Percentiles rank a stretch among this genome's conserved stretches.
phyloP scores from a whole-genome alignment of 23 tunicate species.

The Phallusia fumigata region DNA sequence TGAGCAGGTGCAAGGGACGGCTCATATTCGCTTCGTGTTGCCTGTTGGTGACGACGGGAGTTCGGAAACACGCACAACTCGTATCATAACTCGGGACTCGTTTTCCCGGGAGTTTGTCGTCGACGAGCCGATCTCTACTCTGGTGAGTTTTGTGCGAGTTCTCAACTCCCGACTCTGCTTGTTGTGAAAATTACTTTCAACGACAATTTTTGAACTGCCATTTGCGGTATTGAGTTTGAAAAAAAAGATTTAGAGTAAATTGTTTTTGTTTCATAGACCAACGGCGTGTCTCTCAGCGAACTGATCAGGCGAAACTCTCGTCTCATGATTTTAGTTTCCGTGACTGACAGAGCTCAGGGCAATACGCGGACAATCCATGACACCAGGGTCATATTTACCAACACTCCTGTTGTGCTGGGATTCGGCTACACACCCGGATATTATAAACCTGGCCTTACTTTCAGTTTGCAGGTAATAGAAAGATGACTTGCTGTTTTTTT shows the following conservation, averaged over 20 bases:
- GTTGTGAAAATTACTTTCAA: too few species aligned
- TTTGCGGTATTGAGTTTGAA: too few species aligned
- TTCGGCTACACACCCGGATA: conserved; percentile 19
- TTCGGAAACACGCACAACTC: neutral
- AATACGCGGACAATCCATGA: conserved; percentile 35
- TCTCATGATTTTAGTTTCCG: conserved; percentile 42
- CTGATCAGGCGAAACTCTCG: conserved; percentile 10
- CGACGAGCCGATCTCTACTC: neutral
- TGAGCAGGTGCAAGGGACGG: conserved; percentile 12
- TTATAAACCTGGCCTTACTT: conserved; percentile 60
- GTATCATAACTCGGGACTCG: neutral
- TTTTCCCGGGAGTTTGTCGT: neutral
- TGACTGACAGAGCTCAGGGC: conserved; percentile 39
- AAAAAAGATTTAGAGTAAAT: too few species aligned
- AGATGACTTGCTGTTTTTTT: too few species aligned
- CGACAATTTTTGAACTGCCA: too few species aligned
- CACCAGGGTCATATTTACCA: conserved; percentile 39
- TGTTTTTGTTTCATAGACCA: neutral
- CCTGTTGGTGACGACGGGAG: neutral
- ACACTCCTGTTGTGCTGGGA: conserved; percentile 23
- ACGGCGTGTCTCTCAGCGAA: neutral
- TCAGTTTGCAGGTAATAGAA: conserved; percentile 13
- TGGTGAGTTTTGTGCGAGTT: conserved; percentile 16
- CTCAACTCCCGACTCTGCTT: too few species aligned
- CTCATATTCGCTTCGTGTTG: conserved; percentile 10